A percentile compares a stretch with the other conserved stretches of the same genome.
phyloP scores from a whole-genome alignment of 1,140 invertebrate species.

The Reticulitermes speratus region DNA sequence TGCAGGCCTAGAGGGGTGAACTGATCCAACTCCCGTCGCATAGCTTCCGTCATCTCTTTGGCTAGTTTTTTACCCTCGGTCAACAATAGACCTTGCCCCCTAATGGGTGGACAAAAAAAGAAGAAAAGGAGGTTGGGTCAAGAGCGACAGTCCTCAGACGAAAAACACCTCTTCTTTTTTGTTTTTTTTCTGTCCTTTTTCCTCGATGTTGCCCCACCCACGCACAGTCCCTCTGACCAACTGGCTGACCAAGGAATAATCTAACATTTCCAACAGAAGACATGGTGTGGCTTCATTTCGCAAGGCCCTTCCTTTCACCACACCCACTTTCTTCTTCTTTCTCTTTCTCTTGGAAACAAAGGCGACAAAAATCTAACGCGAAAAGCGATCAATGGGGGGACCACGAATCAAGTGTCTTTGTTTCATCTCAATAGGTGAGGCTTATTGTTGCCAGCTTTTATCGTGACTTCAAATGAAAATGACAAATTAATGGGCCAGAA shows the following conservation, averaged over 20 bases:
- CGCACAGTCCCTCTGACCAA: background rate
- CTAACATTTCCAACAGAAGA: background rate
- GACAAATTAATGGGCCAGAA: background rate
- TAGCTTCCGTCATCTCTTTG: slow-evolving; percentile 18
- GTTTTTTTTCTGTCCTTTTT: background rate
- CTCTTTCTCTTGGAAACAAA: background rate
- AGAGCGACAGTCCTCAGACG: background rate
- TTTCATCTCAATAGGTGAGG: background rate
- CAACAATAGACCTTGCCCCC: slow-evolving; percentile 25
- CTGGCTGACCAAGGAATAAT: background rate
- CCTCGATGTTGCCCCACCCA: background rate
- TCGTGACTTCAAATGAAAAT: background rate
- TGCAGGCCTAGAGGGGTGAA: slow-evolving; percentile 11
- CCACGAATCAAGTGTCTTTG: background rate
- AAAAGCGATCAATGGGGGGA: background rate
- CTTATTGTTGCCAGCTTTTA: background rate
- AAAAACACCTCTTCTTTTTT: background rate
- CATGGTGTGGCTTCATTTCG: background rate
- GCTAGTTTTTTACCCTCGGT: slow-evolving; percentile 21
- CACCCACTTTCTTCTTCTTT: background rate
- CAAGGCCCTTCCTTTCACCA: background rate
- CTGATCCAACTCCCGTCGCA: background rate
- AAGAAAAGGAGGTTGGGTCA: background rate
- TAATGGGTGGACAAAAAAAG: background rate
- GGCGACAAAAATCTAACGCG: background rate